phyloP scores from a whole-genome alignment of 2,888 invertebrate genomes.

The Sarcophaga subvicina region DNA sequence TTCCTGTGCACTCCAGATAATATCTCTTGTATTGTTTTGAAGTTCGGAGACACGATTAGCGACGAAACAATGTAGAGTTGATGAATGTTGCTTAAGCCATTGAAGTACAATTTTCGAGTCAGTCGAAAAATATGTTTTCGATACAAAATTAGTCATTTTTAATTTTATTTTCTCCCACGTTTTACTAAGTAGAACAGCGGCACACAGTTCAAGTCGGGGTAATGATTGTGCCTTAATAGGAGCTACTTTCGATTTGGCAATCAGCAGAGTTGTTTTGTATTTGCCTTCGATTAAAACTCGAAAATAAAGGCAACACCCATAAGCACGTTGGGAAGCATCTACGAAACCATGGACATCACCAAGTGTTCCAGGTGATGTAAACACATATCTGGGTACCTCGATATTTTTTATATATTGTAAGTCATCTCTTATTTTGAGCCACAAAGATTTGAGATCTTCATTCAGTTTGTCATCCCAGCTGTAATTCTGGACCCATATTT shows the following conservation, averaged over 20 bases:
- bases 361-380: background rate
- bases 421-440: conserved; percentile 31
- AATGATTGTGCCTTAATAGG: conserved; percentile 63
- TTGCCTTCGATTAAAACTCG: conserved; percentile 5
- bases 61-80: conserved; percentile 63
- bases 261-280: conserved; percentile 38
- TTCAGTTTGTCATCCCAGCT: conserved; percentile 35
- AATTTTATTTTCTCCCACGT: conserved; percentile 24
- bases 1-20: conserved; percentile 23
- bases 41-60: conserved; percentile 62
- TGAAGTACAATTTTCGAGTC: conserved; percentile 28
- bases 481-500: conserved; percentile 59
- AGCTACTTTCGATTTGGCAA: conserved; percentile 68
- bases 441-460: background rate
- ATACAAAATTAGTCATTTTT: background rate
- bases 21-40: conserved; percentile 40
- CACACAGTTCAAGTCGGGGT: conserved; percentile 63
- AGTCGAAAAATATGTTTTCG: conserved; percentile 22
- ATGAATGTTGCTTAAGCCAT: conserved; percentile 26
- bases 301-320: conserved; percentile 28
- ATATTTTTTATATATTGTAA: conserved; percentile 22
- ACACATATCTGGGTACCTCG: conserved; percentile 40
- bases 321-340: no score
- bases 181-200: conserved; percentile 49
- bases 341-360: conserved; percentile 18